These are phyloP conservation scores for Akabosia matsudoensis DNA, from an alignment of 1,140 invertebrate species.

Conservation along the genomic window DNA sequence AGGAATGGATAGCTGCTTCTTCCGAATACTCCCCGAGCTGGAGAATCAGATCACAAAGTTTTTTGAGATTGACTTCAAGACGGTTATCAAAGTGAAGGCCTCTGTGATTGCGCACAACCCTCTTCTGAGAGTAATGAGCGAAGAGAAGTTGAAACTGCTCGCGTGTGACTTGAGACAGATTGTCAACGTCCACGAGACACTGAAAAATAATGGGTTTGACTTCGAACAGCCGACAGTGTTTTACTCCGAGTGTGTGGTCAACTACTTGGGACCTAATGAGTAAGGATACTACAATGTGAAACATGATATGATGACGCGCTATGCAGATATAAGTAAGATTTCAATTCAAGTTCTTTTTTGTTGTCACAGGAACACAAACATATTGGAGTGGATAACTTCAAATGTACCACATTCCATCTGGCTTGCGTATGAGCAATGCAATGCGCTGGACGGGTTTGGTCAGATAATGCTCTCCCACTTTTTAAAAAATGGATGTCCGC, in stretches of 20 bases:
- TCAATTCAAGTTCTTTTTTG: not conserved
- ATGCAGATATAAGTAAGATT: not conserved
- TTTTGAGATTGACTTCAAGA: slow-evolving; percentile 43
- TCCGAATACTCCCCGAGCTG: slow-evolving; percentile 36
- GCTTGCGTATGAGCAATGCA: slow-evolving; percentile 45
- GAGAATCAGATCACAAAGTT: slow-evolving; percentile 30
- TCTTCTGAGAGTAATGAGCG: slow-evolving; percentile 24
- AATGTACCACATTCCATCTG: slow-evolving; percentile 38
- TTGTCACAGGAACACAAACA: slow-evolving; percentile 33
- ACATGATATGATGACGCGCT: not conserved
- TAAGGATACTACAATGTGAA: slow-evolving; percentile 15
- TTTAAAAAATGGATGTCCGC: slow-evolving; percentile 40
- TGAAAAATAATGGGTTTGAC: slow-evolving; percentile 32
- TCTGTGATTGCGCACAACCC: slow-evolving; percentile 34
- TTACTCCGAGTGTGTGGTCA: slow-evolving; percentile 46
- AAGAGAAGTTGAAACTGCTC: slow-evolving; percentile 33
- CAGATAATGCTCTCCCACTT: slow-evolving; percentile 46
- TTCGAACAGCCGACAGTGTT: slow-evolving; percentile 40
- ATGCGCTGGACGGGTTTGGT: slow-evolving; percentile 42
- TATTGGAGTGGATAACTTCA: slow-evolving; percentile 37
- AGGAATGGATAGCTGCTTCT: slow-evolving; percentile 41
- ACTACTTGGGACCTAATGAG: slow-evolving; percentile 43
- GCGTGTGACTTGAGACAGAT: slow-evolving; percentile 37
- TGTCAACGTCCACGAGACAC: slow-evolving; percentile 2
- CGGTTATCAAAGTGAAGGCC: slow-evolving; percentile 34